Evolutionary conservation across 92 coral and sea anemone species (phyloP).

Genomic region (Porites rus): DNA sequence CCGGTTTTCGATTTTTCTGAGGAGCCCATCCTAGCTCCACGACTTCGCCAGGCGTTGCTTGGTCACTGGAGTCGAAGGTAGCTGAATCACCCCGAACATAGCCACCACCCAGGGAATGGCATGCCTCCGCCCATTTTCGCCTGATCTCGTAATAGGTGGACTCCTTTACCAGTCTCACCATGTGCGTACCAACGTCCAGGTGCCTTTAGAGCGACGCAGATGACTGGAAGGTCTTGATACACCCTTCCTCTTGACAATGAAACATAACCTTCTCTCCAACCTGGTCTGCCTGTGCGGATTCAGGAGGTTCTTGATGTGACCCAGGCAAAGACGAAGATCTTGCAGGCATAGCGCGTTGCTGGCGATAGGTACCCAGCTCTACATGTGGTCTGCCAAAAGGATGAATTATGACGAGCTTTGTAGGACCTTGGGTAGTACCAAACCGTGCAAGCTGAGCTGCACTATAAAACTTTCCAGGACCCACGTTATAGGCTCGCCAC

Average conservation of each 20-base stretch:
- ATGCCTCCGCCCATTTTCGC: background rate
- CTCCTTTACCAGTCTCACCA: conserved; percentile 9
- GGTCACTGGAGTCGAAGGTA: background rate
- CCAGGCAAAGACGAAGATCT: background rate
- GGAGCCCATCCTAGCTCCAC: conserved; percentile 14
- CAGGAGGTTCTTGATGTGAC: background rate
- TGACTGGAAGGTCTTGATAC: conserved; percentile 44
- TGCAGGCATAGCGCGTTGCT: background rate
- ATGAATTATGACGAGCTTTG: background rate
- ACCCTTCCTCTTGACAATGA: conserved; percentile 42
- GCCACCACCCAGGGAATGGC: conserved; percentile 20
- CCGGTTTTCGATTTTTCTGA: background rate
- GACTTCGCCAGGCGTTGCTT: conserved; percentile 4
- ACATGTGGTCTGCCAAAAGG: conserved; percentile 9
- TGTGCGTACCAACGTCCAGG: conserved; percentile 61
- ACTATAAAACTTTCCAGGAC: conserved; percentile 28
- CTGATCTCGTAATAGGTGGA: conserved; percentile 1
- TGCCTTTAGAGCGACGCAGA: conserved; percentile 29
- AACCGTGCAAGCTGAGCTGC: conserved; percentile 6
- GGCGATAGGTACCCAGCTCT: conserved; percentile 1
- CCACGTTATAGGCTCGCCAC: conserved; percentile 33
- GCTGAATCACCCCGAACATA: conserved; percentile 13
- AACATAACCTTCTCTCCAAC: background rate
- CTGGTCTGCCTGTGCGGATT: background rate
- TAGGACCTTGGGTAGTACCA: conserved; percentile 33